A percentile compares a stretch with the other conserved stretches of the same genome.
Evolutionary conservation across 2,888 invertebrate genomes (phyloP).

Genomic region (Pelosia muscerda): DNA sequence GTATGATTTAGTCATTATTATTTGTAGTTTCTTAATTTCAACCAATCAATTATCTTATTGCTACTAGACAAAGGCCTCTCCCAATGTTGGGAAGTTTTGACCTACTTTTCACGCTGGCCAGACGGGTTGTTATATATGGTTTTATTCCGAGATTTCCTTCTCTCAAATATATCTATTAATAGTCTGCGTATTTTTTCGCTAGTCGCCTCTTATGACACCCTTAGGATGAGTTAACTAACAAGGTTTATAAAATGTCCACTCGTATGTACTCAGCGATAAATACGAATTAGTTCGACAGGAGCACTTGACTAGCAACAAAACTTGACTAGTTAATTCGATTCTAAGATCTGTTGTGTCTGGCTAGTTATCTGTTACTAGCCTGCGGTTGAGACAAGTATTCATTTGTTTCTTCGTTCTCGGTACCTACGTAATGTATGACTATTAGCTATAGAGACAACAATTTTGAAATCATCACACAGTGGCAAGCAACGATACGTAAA

Average conservation of each 20-base stretch:
- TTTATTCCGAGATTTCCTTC: too few relatives aligned
- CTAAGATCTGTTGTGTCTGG: slow-evolving; percentile 48
- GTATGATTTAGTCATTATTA: background rate
- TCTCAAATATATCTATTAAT: too few relatives aligned
- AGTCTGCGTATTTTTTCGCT: too few relatives aligned
- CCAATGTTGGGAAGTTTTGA: too few relatives aligned
- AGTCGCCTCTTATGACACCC: too few relatives aligned
- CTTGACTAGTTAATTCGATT: slow-evolving; percentile 76
- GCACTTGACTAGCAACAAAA: slow-evolving; percentile 76
- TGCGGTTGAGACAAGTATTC: slow-evolving; percentile 20
- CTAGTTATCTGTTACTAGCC: slow-evolving; percentile 54
- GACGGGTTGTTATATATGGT: too few relatives aligned
- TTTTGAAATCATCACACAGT: slow-evolving; percentile 55
- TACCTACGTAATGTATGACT: slow-evolving; percentile 11
- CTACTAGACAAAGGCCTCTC: too few relatives aligned
- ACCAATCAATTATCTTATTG: too few relatives aligned
- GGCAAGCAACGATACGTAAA: slow-evolving; percentile 62
- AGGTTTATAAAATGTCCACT: slow-evolving; percentile 24
- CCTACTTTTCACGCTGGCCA: too few relatives aligned
- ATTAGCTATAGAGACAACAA: slow-evolving; percentile 28
- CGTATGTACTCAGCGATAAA: slow-evolving; percentile 66
- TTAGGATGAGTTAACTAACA: too few relatives aligned
- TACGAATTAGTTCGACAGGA: slow-evolving; percentile 70
- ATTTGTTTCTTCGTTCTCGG: slow-evolving; percentile 13
- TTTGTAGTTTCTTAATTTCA: too few relatives aligned